A percentile compares a stretch with the other conserved stretches of the same genome.
Evolutionary conservation across 2,888 invertebrate genomes (phyloP).

Genomic region (Euspilapteryx auroguttella): DNA sequence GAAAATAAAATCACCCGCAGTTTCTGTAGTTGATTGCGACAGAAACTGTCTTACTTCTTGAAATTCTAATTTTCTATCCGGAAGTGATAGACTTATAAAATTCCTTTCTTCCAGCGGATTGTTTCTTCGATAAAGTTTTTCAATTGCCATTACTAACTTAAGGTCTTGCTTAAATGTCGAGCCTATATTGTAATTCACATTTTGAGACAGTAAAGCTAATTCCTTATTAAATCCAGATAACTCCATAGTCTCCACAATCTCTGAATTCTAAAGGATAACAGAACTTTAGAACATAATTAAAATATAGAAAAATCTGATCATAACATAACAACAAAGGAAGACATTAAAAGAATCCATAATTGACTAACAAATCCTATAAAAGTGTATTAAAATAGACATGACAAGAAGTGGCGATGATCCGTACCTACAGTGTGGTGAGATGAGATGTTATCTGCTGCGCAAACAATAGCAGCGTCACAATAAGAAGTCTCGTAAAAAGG

Average conservation of each 20-base stretch:
- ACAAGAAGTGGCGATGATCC: constrained; percentile 52
- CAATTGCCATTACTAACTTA: constrained; percentile 33
- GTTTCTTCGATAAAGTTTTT: constrained; percentile 18
- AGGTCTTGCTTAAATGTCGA: constrained; percentile 32
- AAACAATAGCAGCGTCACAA: constrained; percentile 23
- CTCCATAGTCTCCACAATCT: no score
- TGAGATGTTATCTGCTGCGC: constrained; percentile 58
- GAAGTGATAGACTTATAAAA: constrained; percentile 15
- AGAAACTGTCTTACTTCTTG: constrained; percentile 31
- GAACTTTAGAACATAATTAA: no score
- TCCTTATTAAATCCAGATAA: no score
- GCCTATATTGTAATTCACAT: constrained; percentile 19
- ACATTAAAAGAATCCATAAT: no score
- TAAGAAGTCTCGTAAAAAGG: constrained; percentile 56
- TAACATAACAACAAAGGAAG: no score
- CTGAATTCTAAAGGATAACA: no score
- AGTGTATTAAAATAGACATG: constrained; percentile 34
- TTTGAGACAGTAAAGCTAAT: constrained; percentile 21
- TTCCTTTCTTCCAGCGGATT: not conserved
- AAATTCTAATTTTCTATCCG: constrained; percentile 36
- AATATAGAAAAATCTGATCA: no score
- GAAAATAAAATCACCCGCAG: no score
- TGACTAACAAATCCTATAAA: constrained; percentile 34
- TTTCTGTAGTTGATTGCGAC: constrained; percentile 10
- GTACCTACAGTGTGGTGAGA: constrained; percentile 54